phyloP scores from a whole-genome alignment of 2,113 vertebrate species.

The Cynocephalus volans region DNA sequence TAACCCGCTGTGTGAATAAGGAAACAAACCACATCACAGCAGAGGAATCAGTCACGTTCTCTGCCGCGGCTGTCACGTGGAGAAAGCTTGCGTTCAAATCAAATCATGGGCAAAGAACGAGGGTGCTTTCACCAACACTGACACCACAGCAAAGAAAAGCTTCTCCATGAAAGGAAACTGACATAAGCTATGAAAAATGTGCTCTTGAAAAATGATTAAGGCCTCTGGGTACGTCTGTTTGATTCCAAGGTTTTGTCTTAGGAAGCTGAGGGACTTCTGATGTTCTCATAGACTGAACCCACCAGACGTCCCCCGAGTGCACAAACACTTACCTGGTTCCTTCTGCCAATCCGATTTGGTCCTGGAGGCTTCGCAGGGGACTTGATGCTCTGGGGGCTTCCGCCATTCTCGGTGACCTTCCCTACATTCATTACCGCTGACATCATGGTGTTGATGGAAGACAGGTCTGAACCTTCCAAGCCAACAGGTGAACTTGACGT shows the following conservation, averaged over 20 bases:
- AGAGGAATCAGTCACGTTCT: background rate
- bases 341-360: conserved; percentile 93
- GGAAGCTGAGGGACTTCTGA: background rate
- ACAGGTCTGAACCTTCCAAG: conserved; percentile 92
- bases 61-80: background rate
- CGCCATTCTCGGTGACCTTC: conserved; percentile 92
- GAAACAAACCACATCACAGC: background rate
- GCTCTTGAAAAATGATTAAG: background rate
- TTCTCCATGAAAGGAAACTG: background rate
- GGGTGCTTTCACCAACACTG: background rate
- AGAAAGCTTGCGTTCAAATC: background rate
- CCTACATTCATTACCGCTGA: conserved; percentile 94
- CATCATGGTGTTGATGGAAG: conserved; percentile 96
- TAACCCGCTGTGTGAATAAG: background rate
- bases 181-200: background rate
- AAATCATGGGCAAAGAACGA: background rate
- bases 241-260: background rate
- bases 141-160: background rate
- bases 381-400: conserved; percentile 90
- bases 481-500: conserved; percentile 85
- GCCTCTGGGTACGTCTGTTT: background rate
- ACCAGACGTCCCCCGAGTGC: background rate
- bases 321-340: conserved; percentile 91
- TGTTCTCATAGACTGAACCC: background rate
- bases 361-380: conserved; percentile 92